Percentiles rank a stretch among this genome's conserved stretches.
Conservation (phyloP, 2,113 vertebrate genomes). For the Paraplagusia blochii region DNA sequence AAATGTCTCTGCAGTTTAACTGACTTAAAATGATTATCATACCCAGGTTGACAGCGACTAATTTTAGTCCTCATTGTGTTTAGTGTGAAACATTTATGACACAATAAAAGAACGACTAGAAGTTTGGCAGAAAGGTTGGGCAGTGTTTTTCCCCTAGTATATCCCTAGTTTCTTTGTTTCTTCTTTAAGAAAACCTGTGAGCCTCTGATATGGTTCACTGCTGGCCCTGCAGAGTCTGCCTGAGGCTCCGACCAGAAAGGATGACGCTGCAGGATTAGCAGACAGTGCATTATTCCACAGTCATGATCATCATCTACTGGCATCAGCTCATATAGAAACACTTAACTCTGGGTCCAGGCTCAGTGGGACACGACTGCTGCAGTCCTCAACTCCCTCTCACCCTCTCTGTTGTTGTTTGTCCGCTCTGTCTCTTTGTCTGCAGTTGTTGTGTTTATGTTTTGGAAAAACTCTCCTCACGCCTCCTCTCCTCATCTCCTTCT, state of each 20-base stretch:
- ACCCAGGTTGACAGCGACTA: too few relatives aligned
- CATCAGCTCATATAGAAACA: slow-evolving; percentile 60
- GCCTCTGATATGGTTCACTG: neutral
- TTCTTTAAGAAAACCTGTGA: neutral
- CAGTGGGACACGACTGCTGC: slow-evolving; percentile 45
- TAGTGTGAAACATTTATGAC: too few relatives aligned
- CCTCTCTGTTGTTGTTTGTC: slow-evolving; percentile 15
- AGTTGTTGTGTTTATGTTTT: too few relatives aligned
- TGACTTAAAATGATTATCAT: too few relatives aligned
- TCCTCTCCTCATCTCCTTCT: slow-evolving; percentile 6
- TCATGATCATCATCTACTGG: slow-evolving; percentile 48
- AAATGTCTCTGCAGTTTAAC: too few relatives aligned
- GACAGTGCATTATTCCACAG: slow-evolving; percentile 42
- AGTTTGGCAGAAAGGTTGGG: too few relatives aligned
- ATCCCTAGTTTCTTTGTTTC: too few relatives aligned
- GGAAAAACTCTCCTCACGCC: slow-evolving; percentile 2
- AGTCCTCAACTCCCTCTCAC: slow-evolving; percentile 12
- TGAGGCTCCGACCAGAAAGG: slow-evolving; percentile 5
- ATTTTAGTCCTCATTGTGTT: too few relatives aligned
- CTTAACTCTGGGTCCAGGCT: slow-evolving; percentile 51
- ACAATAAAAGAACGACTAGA: too few relatives aligned
- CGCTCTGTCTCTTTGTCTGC: too few relatives aligned
- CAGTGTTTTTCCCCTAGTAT: too few relatives aligned
- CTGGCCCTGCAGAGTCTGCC: slow-evolving; percentile 3
- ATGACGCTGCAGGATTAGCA: slow-evolving; percentile 30